Evolutionary conservation across 2,888 invertebrate species (phyloP).

Genomic region (Zelleria hepariella): DNA sequence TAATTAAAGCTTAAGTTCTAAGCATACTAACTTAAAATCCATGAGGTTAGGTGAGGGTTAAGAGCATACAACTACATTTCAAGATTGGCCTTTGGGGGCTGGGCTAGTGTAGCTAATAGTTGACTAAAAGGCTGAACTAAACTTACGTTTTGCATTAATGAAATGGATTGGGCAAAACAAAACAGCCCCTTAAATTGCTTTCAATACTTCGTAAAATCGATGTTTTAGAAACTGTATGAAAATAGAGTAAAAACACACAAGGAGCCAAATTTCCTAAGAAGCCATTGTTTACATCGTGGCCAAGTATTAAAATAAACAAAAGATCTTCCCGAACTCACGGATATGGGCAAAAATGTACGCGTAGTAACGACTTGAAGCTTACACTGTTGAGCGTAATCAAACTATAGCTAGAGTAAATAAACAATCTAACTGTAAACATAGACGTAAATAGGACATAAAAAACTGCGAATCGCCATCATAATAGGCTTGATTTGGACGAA

Average conservation of each 20-base stretch:
- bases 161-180: too few species aligned
- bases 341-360: neutral
- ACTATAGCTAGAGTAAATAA: slow-evolving; percentile 48
- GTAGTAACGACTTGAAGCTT: neutral
- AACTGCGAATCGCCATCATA: slow-evolving; percentile 40
- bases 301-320: neutral
- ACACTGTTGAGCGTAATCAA: neutral
- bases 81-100: too few species aligned
- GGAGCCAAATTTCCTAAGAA: neutral
- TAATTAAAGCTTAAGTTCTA: too few species aligned
- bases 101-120: too few species aligned
- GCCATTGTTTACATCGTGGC: neutral
- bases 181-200: neutral
- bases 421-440: slow-evolving; percentile 62
- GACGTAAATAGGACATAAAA: slow-evolving; percentile 51
- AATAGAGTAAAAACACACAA: neutral
- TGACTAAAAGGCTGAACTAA: too few species aligned
- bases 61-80: too few species aligned
- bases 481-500: slow-evolving; percentile 6
- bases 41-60: too few species aligned
- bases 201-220: too few species aligned
- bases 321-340: neutral
- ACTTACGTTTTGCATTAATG: too few species aligned
- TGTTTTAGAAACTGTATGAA: neutral
- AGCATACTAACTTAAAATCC: too few species aligned